phyloP scores from a whole-genome alignment of 2,888 invertebrate genomes.

The Trissolcus brochymenae region DNA sequence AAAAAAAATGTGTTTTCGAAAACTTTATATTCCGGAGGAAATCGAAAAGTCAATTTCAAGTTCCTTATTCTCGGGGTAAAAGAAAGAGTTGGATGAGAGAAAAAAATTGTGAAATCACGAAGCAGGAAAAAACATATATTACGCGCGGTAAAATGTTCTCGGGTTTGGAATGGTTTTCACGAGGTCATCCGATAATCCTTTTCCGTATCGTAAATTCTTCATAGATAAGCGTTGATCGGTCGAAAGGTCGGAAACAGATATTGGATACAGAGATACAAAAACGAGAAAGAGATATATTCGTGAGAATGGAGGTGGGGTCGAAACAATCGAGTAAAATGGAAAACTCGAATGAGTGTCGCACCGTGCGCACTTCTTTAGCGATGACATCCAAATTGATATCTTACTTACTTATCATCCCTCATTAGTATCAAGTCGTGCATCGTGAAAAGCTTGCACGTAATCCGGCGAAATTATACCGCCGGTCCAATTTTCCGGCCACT shows the following conservation, averaged over 20 bases:
- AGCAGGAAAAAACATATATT: constrained; percentile 27
- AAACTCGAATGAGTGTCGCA: too few species aligned
- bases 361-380: too few species aligned
- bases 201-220: constrained; percentile 52
- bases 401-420: constrained; percentile 17
- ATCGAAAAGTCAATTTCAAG: too few species aligned
- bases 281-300: not conserved
- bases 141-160: constrained; percentile 20
- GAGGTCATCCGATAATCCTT: constrained; percentile 47
- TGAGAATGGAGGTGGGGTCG: too few species aligned
- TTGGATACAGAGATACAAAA: constrained; percentile 34
- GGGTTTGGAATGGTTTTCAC: constrained; percentile 32
- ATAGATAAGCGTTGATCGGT: constrained; percentile 50
- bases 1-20: too few species aligned
- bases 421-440: constrained; percentile 11
- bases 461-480: constrained; percentile 18
- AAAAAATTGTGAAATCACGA: not conserved
- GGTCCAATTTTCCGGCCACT: constrained; percentile 29
- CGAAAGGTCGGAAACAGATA: constrained; percentile 33
- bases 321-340: too few species aligned
- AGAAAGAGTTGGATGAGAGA: not conserved
- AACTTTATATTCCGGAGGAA: too few species aligned
- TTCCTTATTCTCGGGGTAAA: too few species aligned
- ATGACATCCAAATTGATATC: too few species aligned
- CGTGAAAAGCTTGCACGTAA: constrained; percentile 21